phyloP scores from a whole-genome alignment of 2,888 invertebrate genomes.

The Strigamia transsilvanica region DNA sequence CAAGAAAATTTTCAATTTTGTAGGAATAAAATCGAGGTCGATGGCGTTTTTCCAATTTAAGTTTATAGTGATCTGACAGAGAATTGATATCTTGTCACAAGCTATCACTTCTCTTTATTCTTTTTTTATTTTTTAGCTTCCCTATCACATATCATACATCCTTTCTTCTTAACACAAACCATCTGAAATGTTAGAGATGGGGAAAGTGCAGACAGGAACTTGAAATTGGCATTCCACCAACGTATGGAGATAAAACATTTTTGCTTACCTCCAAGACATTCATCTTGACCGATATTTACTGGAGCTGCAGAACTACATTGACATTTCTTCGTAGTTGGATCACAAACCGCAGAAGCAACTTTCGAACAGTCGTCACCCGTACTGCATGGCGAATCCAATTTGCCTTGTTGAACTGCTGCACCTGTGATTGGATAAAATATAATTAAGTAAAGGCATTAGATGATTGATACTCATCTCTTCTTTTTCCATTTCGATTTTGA shows the following conservation, averaged over 20 bases:
- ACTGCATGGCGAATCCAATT: background rate
- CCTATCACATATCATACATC: background rate
- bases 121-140: background rate
- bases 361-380: background rate
- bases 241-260: background rate
- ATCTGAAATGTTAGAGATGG: constrained; percentile 1
- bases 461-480: background rate
- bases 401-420: background rate
- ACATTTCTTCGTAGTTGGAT: constrained; percentile 6
- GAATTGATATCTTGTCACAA: background rate
- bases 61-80: background rate
- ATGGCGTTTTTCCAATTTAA: background rate
- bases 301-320: background rate
- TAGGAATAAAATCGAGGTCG: background rate
- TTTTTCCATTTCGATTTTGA: no score
- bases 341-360: background rate
- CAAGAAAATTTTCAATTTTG: background rate
- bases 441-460: background rate
- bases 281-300: background rate
- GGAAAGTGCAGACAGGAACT: constrained; percentile 18
- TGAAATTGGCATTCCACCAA: constrained; percentile 18
- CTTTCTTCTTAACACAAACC: background rate
- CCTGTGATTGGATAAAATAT: background rate
- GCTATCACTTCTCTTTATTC: background rate
- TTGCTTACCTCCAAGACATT: constrained; percentile 39